Conservation (phyloP, 2,113 vertebrate genomes). For the Pandion haliaetus region DNA sequence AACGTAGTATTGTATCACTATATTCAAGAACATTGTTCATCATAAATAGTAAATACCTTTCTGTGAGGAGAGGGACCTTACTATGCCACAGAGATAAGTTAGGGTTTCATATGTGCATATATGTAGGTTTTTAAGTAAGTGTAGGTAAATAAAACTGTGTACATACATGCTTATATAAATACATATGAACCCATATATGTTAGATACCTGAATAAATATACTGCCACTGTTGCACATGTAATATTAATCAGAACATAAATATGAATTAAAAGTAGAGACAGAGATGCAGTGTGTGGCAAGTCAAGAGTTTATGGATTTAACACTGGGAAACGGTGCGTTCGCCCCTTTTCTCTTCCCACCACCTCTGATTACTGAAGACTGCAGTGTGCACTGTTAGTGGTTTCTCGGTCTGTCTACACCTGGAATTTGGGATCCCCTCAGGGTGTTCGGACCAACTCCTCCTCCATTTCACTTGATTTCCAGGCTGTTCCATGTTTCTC, state of each 20-base stretch:
- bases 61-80: background rate
- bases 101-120: background rate
- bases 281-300: background rate
- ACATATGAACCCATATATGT: too few species aligned
- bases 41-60: background rate
- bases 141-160: background rate
- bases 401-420: background rate
- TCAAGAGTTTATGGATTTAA: background rate
- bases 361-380: background rate
- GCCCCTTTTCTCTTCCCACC: background rate
- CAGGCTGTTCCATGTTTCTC: background rate
- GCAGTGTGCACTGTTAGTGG: accelerated
- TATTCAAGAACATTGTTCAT: background rate
- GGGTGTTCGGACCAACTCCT: background rate
- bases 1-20: background rate
- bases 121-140: background rate
- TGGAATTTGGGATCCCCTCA: background rate
- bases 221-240: background rate
- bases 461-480: background rate
- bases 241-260: background rate
- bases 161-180: background rate
- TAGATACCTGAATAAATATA: background rate
- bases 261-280: too few species aligned
- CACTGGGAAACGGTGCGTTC: background rate
- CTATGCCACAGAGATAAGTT: background rate